Percentiles rank a stretch among this genome's conserved stretches.
Conservation (phyloP, 2,888 invertebrate species). For the Arge pagana region DNA sequence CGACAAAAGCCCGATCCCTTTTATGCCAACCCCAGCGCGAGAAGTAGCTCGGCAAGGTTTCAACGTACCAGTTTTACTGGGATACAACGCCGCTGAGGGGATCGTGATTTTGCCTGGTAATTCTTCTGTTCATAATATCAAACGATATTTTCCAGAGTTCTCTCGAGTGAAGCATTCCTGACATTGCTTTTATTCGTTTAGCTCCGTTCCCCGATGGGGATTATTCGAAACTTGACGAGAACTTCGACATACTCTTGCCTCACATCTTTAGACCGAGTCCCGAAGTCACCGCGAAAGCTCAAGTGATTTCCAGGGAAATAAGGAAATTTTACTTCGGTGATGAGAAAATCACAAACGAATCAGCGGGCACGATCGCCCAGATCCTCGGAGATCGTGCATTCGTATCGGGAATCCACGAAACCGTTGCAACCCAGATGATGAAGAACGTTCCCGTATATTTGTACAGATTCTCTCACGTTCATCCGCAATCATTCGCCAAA, state of each 20-base stretch:
- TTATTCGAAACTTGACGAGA: constrained; percentile 34
- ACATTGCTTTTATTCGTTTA: not conserved
- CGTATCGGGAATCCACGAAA: constrained; percentile 57
- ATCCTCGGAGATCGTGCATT: constrained; percentile 63
- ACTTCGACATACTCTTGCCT: constrained; percentile 54
- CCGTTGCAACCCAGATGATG: constrained; percentile 55
- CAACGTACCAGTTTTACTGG: constrained; percentile 11
- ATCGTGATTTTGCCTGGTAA: not conserved
- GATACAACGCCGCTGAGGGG: constrained; percentile 10
- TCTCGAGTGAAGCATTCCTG: not conserved
- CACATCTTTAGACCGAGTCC: no score
- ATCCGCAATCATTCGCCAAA: constrained; percentile 37
- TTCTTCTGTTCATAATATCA: no score
- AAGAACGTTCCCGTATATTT: constrained; percentile 61
- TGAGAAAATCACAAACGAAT: constrained; percentile 42
- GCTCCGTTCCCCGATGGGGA: not conserved
- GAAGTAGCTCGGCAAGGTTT: constrained; percentile 11
- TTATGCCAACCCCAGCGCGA: not conserved
- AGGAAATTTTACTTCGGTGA: constrained; percentile 62
- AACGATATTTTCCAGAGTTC: not conserved
- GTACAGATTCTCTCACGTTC: constrained; percentile 63
- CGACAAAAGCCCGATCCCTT: constrained; percentile 10
- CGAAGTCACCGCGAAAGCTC: constrained; percentile 44
- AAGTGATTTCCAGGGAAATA: constrained; percentile 49
- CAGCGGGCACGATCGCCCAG: constrained; percentile 59